Evolutionary conservation across 2,113 vertebrate genomes (phyloP).

Genomic region (Mobula hypostoma): DNA sequence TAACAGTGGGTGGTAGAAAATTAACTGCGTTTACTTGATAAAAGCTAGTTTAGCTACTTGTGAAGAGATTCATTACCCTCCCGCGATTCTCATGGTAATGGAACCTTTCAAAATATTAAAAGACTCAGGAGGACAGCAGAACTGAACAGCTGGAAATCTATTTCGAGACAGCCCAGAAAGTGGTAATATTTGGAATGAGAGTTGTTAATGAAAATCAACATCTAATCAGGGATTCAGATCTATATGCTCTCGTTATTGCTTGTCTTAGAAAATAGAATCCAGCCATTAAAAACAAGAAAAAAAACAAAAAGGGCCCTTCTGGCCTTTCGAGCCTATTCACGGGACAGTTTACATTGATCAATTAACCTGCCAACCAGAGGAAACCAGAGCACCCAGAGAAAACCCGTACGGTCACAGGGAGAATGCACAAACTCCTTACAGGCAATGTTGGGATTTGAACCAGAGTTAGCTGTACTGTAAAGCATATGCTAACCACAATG

Average conservation of each 20-base stretch:
- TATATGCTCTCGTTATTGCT: neutral
- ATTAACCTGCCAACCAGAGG: too few species aligned
- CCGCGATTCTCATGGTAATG: neutral
- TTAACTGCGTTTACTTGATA: conserved; percentile 17
- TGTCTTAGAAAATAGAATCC: neutral
- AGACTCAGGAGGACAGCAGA: neutral
- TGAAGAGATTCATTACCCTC: conserved; percentile 9
- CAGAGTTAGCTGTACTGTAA: too few species aligned
- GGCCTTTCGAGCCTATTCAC: too few species aligned
- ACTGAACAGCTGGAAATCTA: neutral
- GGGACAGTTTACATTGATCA: too few species aligned
- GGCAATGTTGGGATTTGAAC: too few species aligned
- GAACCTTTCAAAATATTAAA: neutral
- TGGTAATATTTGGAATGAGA: neutral
- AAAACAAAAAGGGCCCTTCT: too few species aligned
- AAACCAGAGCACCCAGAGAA: too few species aligned
- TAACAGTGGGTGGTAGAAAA: conserved; percentile 17
- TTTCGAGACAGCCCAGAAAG: neutral
- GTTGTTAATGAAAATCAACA: neutral
- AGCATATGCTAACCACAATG: too few species aligned
- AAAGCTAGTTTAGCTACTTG: neutral
- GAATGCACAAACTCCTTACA: too few species aligned
- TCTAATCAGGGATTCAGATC: neutral
- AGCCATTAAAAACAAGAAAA: neutral
- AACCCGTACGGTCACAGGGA: too few species aligned